Conservation (phyloP, 2,113 vertebrate species). For the Spheniscus mendiculus region DNA sequence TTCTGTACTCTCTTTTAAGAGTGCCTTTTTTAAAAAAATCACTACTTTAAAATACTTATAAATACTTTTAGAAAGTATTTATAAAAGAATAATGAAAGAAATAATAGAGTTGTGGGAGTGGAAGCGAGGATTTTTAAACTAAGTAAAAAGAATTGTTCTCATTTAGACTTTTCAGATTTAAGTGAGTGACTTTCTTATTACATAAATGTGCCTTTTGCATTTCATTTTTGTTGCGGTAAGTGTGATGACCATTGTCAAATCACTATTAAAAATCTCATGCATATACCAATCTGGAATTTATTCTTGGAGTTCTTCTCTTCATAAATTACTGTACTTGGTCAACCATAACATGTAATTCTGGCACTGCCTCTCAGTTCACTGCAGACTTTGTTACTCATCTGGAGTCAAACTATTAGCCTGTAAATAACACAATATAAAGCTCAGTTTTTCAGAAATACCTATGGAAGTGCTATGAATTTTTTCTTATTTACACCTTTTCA, state of each 20-base stretch:
- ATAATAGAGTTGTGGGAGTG: not conserved
- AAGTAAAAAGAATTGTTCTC: not conserved
- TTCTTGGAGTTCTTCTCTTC: slow-evolving; percentile 28
- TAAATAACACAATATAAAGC: slow-evolving; percentile 37
- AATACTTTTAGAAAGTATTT: not conserved
- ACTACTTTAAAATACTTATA: not conserved
- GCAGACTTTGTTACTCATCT: slow-evolving; percentile 35
- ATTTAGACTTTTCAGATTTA: not conserved
- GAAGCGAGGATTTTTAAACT: not conserved
- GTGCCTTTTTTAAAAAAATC: not conserved
- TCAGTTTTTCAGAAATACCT: slow-evolving; percentile 44
- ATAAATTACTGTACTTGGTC: slow-evolving; percentile 16
- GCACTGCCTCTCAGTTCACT: slow-evolving; percentile 32
- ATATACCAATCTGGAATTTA: slow-evolving; percentile 42
- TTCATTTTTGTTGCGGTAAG: slow-evolving; percentile 21
- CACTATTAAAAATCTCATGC: slow-evolving; percentile 19
- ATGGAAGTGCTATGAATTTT: not conserved
- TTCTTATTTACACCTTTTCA: not conserved
- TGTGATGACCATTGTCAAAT: slow-evolving; percentile 12
- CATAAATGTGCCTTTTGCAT: not conserved
- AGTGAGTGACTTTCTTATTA: not conserved
- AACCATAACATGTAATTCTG: slow-evolving; percentile 6
- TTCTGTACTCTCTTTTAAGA: not conserved
- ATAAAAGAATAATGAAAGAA: not conserved
- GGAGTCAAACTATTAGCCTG: slow-evolving; percentile 32